Evolutionary conservation across 2,888 invertebrate genomes (phyloP).

Genomic region (Myopa tessellatipennis): DNA sequence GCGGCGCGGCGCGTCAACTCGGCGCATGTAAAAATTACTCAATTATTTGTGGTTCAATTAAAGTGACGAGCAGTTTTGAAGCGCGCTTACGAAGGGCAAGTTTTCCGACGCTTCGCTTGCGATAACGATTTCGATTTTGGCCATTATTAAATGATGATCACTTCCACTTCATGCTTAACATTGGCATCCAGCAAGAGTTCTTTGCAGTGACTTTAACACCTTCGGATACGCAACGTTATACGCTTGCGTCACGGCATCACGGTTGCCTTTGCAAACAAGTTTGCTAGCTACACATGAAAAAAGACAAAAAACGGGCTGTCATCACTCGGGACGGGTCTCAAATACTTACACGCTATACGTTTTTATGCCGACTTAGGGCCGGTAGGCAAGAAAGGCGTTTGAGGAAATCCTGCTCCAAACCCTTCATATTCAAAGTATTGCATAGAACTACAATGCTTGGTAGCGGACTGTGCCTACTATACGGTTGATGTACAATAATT

Average conservation of each 20-base stretch:
- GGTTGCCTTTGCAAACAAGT: not conserved
- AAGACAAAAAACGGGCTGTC: constrained; percentile 27
- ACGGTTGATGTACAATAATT: too few species aligned
- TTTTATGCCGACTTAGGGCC: too few species aligned
- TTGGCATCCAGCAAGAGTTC: not conserved
- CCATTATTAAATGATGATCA: not conserved
- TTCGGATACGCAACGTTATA: not conserved
- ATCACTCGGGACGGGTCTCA: constrained; percentile 9
- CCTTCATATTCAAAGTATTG: too few species aligned
- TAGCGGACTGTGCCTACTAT: too few species aligned
- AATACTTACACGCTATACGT: constrained; percentile 26
- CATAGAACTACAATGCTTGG: too few species aligned
- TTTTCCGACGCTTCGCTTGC: not conserved
- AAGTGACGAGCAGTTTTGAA: not conserved
- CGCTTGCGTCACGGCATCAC: not conserved
- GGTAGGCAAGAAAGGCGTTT: too few species aligned
- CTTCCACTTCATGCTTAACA: not conserved
- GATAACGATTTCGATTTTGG: not conserved
- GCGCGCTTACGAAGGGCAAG: not conserved
- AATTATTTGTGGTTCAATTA: constrained; percentile 25
- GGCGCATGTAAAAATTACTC: constrained; percentile 33
- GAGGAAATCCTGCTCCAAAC: too few species aligned
- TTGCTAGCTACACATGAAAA: not conserved
- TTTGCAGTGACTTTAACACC: constrained; percentile 6
- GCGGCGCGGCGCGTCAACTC: not conserved